Percentiles rank a stretch among this genome's conserved stretches.
phyloP scores from a whole-genome alignment of 1,140 invertebrate species.

The Caenorhabditis tropicalis region DNA sequence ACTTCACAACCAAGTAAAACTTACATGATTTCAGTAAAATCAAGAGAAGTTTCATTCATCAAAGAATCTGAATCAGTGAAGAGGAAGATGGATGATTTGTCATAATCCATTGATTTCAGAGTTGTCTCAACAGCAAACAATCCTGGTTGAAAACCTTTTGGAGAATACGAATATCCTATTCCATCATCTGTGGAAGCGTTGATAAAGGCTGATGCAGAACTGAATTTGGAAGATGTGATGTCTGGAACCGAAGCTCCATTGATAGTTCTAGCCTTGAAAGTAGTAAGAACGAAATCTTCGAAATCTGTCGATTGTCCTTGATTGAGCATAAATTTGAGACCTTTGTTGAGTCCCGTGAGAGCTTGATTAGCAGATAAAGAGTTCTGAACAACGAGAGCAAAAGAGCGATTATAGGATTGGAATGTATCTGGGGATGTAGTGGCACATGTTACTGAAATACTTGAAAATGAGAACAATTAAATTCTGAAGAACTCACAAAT shows the following conservation, averaged over 20 bases:
- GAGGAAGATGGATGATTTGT: constrained; percentile 19
- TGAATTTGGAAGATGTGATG: neutral
- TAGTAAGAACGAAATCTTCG: constrained; percentile 16
- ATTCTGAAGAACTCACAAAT: neutral
- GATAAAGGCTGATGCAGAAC: neutral
- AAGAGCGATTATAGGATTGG: constrained; percentile 17
- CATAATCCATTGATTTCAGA: constrained; percentile 35
- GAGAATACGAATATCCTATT: constrained; percentile 20
- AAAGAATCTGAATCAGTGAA: constrained; percentile 12
- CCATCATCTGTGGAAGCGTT: neutral
- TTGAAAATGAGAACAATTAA: neutral
- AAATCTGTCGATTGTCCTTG: neutral
- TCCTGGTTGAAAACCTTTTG: neutral
- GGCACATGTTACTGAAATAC: neutral
- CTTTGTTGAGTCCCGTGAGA: neutral
- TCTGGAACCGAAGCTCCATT: neutral
- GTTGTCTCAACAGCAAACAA: constrained; percentile 10
- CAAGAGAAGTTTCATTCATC: neutral
- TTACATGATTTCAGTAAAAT: constrained; percentile 19
- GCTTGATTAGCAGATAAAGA: constrained; percentile 1
- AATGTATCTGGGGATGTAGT: neutral
- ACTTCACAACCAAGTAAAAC: neutral
- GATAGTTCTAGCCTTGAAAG: neutral
- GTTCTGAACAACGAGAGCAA: constrained; percentile 33
- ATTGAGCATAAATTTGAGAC: neutral